A percentile compares a stretch with the other conserved stretches of the same genome.
These are phyloP conservation scores for Syngnathus scovelli DNA, from an alignment of 2,113 vertebrate genomes.

Conservation along the genomic window DNA sequence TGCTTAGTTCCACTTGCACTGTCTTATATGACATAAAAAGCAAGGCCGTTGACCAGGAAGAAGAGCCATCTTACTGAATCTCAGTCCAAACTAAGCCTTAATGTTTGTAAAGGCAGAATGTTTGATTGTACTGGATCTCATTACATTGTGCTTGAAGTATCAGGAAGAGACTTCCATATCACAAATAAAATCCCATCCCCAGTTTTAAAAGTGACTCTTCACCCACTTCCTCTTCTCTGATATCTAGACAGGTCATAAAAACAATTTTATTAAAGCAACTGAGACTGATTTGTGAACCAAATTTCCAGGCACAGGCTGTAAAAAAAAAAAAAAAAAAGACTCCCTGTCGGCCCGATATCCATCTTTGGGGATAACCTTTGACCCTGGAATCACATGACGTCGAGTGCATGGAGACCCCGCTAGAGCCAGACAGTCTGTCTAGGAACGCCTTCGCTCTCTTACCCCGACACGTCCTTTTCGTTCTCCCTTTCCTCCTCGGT, in stretches of 20 bases:
- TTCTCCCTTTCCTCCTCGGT: constrained; percentile 28
- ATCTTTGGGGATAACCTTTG: constrained; percentile 77
- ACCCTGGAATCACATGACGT: constrained; percentile 75
- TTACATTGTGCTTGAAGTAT: background rate
- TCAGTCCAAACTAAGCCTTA: background rate
- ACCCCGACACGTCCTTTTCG: constrained; percentile 38
- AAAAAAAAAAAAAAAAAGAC: constrained; percentile 63
- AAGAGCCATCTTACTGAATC: background rate
- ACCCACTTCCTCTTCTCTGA: background rate
- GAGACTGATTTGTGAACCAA: constrained; percentile 64
- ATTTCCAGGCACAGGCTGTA: constrained; percentile 69
- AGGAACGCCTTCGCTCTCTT: constrained; percentile 60
- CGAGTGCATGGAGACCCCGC: constrained; percentile 70
- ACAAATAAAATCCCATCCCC: background rate
- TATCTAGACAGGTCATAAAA: constrained; percentile 55
- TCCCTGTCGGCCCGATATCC: constrained; percentile 72
- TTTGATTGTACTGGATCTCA: background rate
- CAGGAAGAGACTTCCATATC: background rate
- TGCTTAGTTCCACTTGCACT: no score
- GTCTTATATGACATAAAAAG: no score
- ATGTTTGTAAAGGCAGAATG: background rate
- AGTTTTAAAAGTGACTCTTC: background rate
- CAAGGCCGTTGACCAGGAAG: no score
- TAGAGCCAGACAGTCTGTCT: constrained; percentile 80
- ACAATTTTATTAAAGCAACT: constrained; percentile 31